Conservation (phyloP, 2,113 vertebrate species). For the Siphamia tubifer region DNA sequence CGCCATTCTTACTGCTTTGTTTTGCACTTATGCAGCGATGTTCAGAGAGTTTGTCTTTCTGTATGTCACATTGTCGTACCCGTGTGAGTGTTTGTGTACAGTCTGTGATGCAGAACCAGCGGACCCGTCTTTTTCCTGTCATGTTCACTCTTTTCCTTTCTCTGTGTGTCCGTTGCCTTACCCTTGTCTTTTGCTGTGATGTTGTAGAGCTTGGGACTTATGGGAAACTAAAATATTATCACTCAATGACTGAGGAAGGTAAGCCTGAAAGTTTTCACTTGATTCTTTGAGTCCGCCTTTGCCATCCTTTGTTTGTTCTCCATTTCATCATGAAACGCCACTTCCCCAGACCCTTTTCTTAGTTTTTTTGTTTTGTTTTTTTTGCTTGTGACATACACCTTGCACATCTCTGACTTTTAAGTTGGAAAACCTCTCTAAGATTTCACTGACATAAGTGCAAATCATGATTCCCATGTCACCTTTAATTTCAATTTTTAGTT, state of each 20-base stretch:
- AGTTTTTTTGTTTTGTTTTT: neutral
- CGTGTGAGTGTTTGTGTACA: slow-evolving; percentile 49
- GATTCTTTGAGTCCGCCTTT: slow-evolving; percentile 74
- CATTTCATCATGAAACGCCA: slow-evolving; percentile 4
- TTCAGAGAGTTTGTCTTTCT: slow-evolving; percentile 47
- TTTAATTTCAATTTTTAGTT: slow-evolving; percentile 12
- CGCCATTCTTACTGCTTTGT: slow-evolving; percentile 29
- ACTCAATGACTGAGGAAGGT: slow-evolving; percentile 99
- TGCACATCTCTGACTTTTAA: slow-evolving; percentile 32
- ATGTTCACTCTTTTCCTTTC: slow-evolving; percentile 79
- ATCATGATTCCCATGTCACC: slow-evolving; percentile 61
- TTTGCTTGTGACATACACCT: slow-evolving; percentile 72
- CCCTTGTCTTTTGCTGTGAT: slow-evolving; percentile 97
- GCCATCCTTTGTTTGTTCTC: slow-evolving; percentile 58
- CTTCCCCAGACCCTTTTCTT: neutral
- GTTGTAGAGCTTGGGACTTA: slow-evolving; percentile 99
- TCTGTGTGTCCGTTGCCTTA: slow-evolving; percentile 89
- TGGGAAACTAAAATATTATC: slow-evolving; percentile 99
- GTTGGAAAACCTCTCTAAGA: slow-evolving; percentile 73
- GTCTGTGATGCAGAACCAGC: slow-evolving; percentile 55
- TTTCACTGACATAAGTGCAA: slow-evolving; percentile 81
- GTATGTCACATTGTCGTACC: slow-evolving; percentile 31
- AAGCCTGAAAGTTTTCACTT: slow-evolving; percentile 86
- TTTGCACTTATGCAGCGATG: slow-evolving; percentile 70
- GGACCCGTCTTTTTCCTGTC: slow-evolving; percentile 56